These are phyloP conservation scores for Gallirallus australis DNA, from an alignment of 2,797 vertebrate species.

Conservation along the genomic window DNA sequence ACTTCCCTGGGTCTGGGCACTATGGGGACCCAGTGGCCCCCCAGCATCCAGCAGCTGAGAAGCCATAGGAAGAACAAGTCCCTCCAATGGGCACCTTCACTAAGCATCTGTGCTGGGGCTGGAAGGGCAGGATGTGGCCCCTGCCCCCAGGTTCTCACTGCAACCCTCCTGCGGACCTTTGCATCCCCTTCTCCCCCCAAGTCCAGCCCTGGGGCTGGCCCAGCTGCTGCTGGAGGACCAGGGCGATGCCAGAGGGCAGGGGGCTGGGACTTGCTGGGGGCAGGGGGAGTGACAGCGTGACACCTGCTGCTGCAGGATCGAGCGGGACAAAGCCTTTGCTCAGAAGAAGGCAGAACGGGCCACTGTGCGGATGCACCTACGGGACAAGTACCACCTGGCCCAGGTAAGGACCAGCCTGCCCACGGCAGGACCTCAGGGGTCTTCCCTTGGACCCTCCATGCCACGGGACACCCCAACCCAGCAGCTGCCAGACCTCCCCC, in stretches of 20 bases:
- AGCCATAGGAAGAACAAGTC: not conserved
- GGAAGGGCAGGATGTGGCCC: not conserved
- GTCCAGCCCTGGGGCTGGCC: not conserved
- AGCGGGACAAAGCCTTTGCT: conserved; percentile 79
- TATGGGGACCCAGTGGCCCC: not conserved
- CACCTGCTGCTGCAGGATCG: conserved; percentile 27
- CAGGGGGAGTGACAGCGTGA: not conserved
- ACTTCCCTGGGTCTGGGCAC: not conserved
- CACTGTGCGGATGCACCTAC: conserved; percentile 77
- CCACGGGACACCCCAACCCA: rapidly evolving
- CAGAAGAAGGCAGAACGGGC: conserved; percentile 81
- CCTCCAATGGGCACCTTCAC: rapidly evolving
- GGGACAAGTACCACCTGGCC: conserved; percentile 80
- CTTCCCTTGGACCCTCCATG: not conserved
- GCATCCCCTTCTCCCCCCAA: not conserved
- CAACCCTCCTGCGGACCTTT: not conserved
- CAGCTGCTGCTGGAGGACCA: not conserved
- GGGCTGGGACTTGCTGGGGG: not conserved
- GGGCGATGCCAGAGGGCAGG: rapidly evolving
- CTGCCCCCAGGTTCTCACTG: not conserved
- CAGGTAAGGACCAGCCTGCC: conserved; percentile 59
- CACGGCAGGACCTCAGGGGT: rapidly evolving
- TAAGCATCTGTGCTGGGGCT: not conserved
- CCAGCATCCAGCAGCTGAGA: not conserved
- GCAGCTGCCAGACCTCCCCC: not conserved